Percentiles rank a stretch among this genome's conserved stretches.
Evolutionary conservation across 2,888 invertebrate genomes (phyloP).

Genomic region (Ormyrus rosae): DNA sequence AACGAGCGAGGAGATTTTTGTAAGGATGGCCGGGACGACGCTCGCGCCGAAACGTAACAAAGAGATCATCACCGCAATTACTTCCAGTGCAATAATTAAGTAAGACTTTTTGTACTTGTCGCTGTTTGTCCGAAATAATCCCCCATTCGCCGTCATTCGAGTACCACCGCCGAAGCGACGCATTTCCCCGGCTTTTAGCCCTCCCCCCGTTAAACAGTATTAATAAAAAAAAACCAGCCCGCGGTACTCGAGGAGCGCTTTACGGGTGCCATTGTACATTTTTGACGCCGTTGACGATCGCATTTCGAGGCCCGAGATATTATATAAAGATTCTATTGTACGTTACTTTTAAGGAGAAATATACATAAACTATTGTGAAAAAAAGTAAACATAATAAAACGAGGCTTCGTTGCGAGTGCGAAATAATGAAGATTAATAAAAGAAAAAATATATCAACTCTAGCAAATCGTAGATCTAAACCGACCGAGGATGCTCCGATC

Average conservation of each 20-base stretch:
- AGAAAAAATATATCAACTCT: slow-evolving; percentile 31
- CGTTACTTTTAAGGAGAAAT: slow-evolving; percentile 1
- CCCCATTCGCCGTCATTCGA: too few species aligned
- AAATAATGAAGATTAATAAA: slow-evolving; percentile 27
- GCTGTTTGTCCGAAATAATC: too few species aligned
- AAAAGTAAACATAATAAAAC: not conserved
- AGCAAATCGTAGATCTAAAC: slow-evolving; percentile 24
- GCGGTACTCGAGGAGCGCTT: slow-evolving; percentile 27
- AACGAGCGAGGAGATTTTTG: too few species aligned
- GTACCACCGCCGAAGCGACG: too few species aligned
- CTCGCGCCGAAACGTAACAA: too few species aligned
- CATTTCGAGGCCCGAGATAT: slow-evolving; percentile 8
- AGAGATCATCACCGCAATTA: too few species aligned
- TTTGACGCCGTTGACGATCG: slow-evolving; percentile 32
- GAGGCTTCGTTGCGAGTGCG: slow-evolving; percentile 29
- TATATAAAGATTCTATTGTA: slow-evolving; percentile 19
- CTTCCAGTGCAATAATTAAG: too few species aligned
- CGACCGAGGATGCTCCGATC: slow-evolving; percentile 15
- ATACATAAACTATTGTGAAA: slow-evolving; percentile 21
- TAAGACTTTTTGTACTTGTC: too few species aligned
- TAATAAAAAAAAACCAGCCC: not conserved
- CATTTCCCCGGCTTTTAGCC: too few species aligned
- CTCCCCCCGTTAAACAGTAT: too few species aligned
- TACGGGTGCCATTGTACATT: slow-evolving; percentile 13
- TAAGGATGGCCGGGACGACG: too few species aligned